Percentiles rank a stretch among this genome's conserved stretches.
Evolutionary conservation across 2,888 invertebrate genomes (phyloP).

Genomic region (Tetranychus truncatus): DNA sequence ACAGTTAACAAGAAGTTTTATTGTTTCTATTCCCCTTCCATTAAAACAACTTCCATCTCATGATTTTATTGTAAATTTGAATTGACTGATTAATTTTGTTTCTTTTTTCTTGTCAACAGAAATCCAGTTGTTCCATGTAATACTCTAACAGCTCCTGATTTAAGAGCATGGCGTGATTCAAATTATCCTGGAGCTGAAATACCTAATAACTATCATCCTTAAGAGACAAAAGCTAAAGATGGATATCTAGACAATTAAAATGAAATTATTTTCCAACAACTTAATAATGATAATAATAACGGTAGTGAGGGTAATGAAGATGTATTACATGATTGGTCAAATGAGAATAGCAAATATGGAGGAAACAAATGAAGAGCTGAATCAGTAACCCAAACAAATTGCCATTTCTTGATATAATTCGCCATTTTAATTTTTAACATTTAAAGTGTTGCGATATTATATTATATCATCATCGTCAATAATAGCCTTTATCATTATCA

Average conservation of each 20-base stretch:
- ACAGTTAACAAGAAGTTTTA: background rate
- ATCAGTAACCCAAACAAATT: no score
- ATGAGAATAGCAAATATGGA: background rate
- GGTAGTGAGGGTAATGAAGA: no score
- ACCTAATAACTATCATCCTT: background rate
- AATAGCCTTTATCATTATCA: no score
- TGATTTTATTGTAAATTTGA: no score
- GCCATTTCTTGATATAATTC: background rate
- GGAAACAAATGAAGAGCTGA: background rate
- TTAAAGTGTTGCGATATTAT: background rate
- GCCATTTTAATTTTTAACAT: background rate
- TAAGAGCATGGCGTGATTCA: slow-evolving; percentile 59
- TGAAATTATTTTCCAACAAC: no score
- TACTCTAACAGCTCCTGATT: slow-evolving; percentile 56
- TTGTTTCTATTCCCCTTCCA: background rate
- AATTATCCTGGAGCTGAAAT: background rate
- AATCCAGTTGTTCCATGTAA: slow-evolving; percentile 73
- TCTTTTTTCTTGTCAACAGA: slow-evolving; percentile 33
- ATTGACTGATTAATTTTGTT: no score
- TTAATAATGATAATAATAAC: no score
- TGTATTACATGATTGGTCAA: no score
- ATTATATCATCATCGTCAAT: background rate
- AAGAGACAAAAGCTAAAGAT: background rate
- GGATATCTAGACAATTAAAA: no score
- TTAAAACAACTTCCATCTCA: background rate